Evolutionary conservation across 2,113 vertebrate genomes (phyloP), one percentile per base, ranked within the genome.

Genomic region (Mystacornis crossleyi): DNA sequence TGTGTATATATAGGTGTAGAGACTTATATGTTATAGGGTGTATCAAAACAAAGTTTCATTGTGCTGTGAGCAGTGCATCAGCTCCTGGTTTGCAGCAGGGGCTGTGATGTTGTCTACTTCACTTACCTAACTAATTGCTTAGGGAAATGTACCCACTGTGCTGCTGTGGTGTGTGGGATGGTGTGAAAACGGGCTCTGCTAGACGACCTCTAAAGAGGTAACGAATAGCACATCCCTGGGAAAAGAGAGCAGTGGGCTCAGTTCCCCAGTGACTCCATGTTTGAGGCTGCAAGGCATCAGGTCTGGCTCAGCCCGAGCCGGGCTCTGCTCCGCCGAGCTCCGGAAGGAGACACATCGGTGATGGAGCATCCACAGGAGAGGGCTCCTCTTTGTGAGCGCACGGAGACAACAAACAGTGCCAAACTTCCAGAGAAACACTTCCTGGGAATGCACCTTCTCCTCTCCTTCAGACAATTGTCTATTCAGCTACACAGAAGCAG

Each of bases 291-390:
- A 50, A 57, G 18, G 34, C 50, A 47, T 16, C 42, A 55, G 29
- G 21, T 65, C 40, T 64, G 70, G 13, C 26, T 72, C 4, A 18
- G 6, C 7, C 31, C 0, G 0, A 50, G 17, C 5, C 0, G 3
- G 29, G 33, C 26, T 82, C 38, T 1, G 5, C 26, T 72, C 1
- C 0, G 1, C 33, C 2, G 1, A 18, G 26, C n/a, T 14, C 1
- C 1, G 67, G 29, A 12, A 62, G 14, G 16, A 24, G 40, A 7
- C 33, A 38, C 23, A 8, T 7, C 0, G 0, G 18, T 33, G 6
- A 14, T 25, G 36, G 21, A 51, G 23, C 5, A 15, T 12, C 36
- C n/a, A 28, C 6, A 13, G 66, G 25, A 69, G 8, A 53, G 5
- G 21, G 23, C n/a, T 69, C 2, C 0, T 43, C 3, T 2, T 64